Conservation (phyloP, 2,113 vertebrate species). For the Carettochelys insculpta region DNA sequence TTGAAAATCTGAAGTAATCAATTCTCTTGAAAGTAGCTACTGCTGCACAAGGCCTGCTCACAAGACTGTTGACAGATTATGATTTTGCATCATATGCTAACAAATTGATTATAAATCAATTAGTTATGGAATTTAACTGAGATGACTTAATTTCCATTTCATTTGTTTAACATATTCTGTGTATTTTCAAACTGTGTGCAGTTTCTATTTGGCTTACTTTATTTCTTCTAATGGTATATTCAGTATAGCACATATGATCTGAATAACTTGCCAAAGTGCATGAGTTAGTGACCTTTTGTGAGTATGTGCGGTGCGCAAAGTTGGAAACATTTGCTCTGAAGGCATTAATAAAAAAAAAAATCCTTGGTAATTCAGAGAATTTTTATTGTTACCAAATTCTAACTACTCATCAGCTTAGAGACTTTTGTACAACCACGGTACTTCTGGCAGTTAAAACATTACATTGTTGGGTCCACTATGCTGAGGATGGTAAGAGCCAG, state of each 20-base stretch:
- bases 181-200: neutral
- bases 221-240: slow-evolving; percentile 10
- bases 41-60: slow-evolving; percentile 49
- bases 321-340: neutral
- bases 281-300: neutral
- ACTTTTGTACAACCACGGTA: neutral
- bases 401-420: rapidly evolving
- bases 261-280: neutral
- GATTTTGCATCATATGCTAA: slow-evolving; percentile 65
- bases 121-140: slow-evolving; percentile 52
- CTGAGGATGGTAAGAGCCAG: neutral
- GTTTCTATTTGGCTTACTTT: neutral
- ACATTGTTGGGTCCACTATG: neutral
- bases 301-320: neutral
- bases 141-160: slow-evolving; percentile 49
- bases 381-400: neutral
- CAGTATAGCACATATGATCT: neutral
- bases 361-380: neutral
- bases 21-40: slow-evolving; percentile 68
- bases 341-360: neutral
- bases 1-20: slow-evolving; percentile 73
- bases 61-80: slow-evolving; percentile 58
- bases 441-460: neutral
- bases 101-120: slow-evolving; percentile 65
- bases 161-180: slow-evolving; percentile 8